Evolutionary conservation across 2,888 invertebrate species (phyloP), one percentile per base, ranked within the genome.

Genomic region (Lasioglossum pauxillum): DNA sequence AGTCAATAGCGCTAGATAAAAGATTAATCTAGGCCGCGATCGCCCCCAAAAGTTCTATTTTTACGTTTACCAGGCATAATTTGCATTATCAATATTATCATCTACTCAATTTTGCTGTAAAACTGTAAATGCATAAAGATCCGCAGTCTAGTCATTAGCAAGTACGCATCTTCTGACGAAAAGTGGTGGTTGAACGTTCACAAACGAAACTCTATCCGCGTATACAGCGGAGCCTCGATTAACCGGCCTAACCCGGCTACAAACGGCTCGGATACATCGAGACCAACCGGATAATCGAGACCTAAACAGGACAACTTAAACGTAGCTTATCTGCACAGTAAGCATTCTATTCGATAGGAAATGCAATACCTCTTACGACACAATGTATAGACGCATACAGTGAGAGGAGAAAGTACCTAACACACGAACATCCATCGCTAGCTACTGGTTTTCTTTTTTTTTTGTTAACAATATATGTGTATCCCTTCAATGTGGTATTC

Each of bases 141-240:
- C 44, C 44, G 12, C 44, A 44, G 44, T 14, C 44, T 69, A 88
- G 85, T 86, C 87, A 78, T 84, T 87, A 84, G 85, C 80, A 87
- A 87, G 86, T 80, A 86, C 75, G 73, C 83, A n/a, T 41, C 80
- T 77, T 80, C 75, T 81, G 86, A 82, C 83, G 92, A 91, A 91
- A 92, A 88, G 91, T 90, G 69, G 79, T 60, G 83, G 67, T 76
- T 38, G 41, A 83, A 80, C 83, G n/a, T 69, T 80, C 41, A 16
- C 75, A 76, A 82, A 88, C 85, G 75, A 73, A 87, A 83, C 74
- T 76, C 77, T 85, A 75, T 44, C 82, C 86, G 84, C 74, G 83
- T 87, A 35, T 38, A 69, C 64, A 31, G 64, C 31, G 64, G 31
- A 64, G 64, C 31, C 64, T 64, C 64, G 31, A 64, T 64, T 31